Base-by-base conservation (phyloP, 2,888 invertebrate species). In the Byasa hedistus region DNA sequence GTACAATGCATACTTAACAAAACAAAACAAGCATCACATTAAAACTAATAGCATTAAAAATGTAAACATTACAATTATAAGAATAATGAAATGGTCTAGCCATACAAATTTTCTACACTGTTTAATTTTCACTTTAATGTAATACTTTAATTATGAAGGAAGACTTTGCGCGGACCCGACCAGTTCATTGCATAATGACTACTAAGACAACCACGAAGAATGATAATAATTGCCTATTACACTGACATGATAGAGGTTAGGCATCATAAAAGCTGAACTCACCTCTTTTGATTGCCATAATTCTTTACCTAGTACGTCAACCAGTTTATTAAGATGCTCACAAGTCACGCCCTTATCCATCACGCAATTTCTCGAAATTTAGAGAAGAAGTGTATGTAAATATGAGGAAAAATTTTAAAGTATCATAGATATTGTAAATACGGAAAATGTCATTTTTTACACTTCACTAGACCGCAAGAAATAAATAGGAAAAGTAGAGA, bases 271-370 rank as follows among this genome's bases (percentile, higher is more conserved):
- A 79, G 71, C 58, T 64, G 44, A 59, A 59, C 76, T 81, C 78
- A 91, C 92, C 84, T 92, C 91, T 76, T 87, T 91, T 61, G 86
- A 76, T 72, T 87, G 86, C 90, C 90, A 92, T 69, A 91, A 75
- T 62, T 92, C 89, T 76, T 87, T 87, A 68, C 80, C 86, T 23
- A 91, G 80, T 66, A 73, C 75, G 69, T 88, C 87, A 67, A 84
- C 81, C 55, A 92, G 78, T 71, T 87, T 89, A 75, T 91, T 90
- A 59, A 92, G 80, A 78, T 92, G 92, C 69, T 91, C 91, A 80
- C 92, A 92, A 66, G 90, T 91, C 76, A 86, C 83, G 76, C 86
- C 86, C 83, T 84, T 89, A 82, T 91, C 89, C 91, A 91, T 91
- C 79, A 76, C 78, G 75, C 72, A 72, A 73, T 79, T 74, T 73